These are phyloP conservation scores for Homarus gammarus DNA, from an alignment of 2,888 invertebrate genomes.

Conservation along the genomic window DNA sequence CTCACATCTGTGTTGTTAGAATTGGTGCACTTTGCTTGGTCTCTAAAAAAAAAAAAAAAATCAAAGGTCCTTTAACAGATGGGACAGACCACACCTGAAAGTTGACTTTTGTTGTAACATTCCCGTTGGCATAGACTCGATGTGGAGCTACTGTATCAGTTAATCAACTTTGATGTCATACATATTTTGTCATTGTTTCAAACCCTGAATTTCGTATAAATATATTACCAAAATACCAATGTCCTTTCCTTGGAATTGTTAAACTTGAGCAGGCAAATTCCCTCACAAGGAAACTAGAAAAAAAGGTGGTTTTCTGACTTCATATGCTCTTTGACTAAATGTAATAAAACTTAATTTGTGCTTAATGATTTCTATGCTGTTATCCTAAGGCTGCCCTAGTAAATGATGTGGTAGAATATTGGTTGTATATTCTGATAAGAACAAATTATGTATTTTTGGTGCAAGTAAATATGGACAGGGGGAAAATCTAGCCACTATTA, in stretches of 20 bases:
- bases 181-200: conserved; percentile 49
- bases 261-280: conserved; percentile 50
- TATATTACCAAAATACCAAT: conserved; percentile 54
- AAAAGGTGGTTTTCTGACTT: conserved; percentile 52
- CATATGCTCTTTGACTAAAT: conserved; percentile 72
- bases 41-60: conserved; percentile 32
- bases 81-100: conserved; percentile 56
- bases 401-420: neutral
- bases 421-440: neutral
- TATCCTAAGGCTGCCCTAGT: conserved; percentile 42
- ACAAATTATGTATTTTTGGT: conserved; percentile 7
- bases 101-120: conserved; percentile 62
- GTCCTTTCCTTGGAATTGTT: conserved; percentile 40
- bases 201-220: conserved; percentile 33
- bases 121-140: conserved; percentile 69
- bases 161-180: conserved; percentile 59
- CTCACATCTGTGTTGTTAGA: conserved; percentile 74
- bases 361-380: conserved; percentile 62
- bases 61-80: conserved; percentile 41
- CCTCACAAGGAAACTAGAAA: conserved; percentile 49
- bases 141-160: conserved; percentile 61
- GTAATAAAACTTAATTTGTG: conserved; percentile 73
- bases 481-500: neutral
- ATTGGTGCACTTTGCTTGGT: conserved; percentile 73
- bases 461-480: neutral